phyloP scores from a whole-genome alignment of 2,888 invertebrate genomes.

The Autographa pulchrina region DNA sequence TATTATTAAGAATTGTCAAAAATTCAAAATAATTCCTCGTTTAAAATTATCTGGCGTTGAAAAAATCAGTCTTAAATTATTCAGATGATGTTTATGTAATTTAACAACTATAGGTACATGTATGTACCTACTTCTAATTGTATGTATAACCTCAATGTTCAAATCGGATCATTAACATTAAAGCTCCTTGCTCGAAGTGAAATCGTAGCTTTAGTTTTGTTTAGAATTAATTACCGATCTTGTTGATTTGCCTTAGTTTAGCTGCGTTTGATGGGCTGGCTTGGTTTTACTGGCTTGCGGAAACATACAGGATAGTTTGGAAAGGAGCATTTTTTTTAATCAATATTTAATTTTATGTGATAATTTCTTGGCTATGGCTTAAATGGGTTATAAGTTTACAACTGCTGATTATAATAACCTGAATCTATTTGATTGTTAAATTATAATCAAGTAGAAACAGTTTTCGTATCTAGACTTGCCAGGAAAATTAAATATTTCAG shows the following conservation, averaged over 20 bases:
- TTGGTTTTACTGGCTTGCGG: constrained; percentile 18
- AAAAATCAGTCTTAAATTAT: no score
- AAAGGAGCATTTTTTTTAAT: neutral
- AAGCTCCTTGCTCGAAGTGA: constrained; percentile 39
- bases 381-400: neutral
- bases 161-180: constrained; percentile 60
- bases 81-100: neutral
- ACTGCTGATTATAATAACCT: neutral
- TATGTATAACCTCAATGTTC: constrained; percentile 18
- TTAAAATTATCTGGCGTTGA: no score
- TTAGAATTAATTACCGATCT: constrained; percentile 56
- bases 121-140: constrained; percentile 10
- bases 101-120: neutral
- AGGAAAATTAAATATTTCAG: no score
- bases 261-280: constrained; percentile 25
- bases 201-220: constrained; percentile 48
- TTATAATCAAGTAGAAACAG: no score
- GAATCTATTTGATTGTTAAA: no score
- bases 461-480: no score
- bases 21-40: no score
- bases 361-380: no score
- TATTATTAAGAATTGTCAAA: no score
- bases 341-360: no score
- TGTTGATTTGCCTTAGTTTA: constrained; percentile 45
- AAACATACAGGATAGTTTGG: neutral